A percentile compares a stretch with the other conserved stretches of the same genome.
Conservation (phyloP, 2,888 invertebrate species). For the Stenichneumon culpator region DNA sequence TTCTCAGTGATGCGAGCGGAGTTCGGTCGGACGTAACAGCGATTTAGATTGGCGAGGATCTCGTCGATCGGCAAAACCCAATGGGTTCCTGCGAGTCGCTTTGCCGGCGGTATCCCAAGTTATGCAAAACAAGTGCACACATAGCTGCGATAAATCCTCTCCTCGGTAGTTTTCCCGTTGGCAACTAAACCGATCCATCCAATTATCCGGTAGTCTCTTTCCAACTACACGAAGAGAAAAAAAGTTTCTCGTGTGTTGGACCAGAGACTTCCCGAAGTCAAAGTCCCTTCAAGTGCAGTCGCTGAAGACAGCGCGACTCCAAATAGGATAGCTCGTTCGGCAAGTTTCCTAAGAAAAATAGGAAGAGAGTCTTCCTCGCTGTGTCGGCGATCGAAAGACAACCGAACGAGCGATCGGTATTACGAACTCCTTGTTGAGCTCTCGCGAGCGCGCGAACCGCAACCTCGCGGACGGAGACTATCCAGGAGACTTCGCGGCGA, state of each 20-base stretch:
- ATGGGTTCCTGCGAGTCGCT: background rate
- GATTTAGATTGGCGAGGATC: constrained; percentile 29
- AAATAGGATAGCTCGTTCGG: constrained; percentile 32
- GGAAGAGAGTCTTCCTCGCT: background rate
- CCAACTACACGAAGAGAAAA: constrained; percentile 32
- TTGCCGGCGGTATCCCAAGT: constrained; percentile 17
- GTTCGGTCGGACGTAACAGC: constrained; percentile 59
- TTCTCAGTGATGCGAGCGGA: constrained; percentile 56
- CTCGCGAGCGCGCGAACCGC: constrained; percentile 21
- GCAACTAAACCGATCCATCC: constrained; percentile 56
- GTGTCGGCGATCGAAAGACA: constrained; percentile 32
- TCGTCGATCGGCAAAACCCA: constrained; percentile 27
- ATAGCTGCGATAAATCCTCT: constrained; percentile 11
- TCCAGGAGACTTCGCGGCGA: constrained; percentile 24
- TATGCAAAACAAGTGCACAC: constrained; percentile 47
- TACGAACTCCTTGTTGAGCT: constrained; percentile 31
- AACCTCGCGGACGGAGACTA: constrained; percentile 21
- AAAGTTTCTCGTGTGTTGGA: constrained; percentile 23
- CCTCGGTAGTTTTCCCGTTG: constrained; percentile 16
- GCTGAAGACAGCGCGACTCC: constrained; percentile 21
- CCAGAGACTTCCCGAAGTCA: constrained; percentile 30
- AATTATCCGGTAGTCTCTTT: constrained; percentile 49
- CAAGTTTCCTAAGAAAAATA: constrained; percentile 55
- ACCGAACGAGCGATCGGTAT: background rate
- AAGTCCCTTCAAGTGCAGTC: background rate